These are phyloP conservation scores for Idris sp. DNA, from an alignment of 1,140 invertebrate genomes.

Conservation along the genomic window DNA sequence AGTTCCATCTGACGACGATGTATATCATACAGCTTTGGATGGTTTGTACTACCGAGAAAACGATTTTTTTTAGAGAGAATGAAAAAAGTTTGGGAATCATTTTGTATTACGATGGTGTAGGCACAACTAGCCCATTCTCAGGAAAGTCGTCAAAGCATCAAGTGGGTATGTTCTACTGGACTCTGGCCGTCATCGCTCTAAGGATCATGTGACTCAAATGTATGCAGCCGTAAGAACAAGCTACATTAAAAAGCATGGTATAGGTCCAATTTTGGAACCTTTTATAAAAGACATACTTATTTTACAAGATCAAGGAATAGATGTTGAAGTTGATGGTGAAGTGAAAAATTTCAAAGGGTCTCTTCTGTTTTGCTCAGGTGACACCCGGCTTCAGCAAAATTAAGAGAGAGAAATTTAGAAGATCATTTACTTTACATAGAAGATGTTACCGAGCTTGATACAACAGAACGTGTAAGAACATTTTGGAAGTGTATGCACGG, in stretches of 20 bases:
- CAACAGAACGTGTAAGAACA: slow-evolving; percentile 2
- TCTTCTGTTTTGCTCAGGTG: slow-evolving; percentile 51
- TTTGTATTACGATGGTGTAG: slow-evolving; percentile 46
- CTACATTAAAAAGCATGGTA: slow-evolving; percentile 23
- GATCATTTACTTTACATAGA: slow-evolving; percentile 19
- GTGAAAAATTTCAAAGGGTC: slow-evolving; percentile 46
- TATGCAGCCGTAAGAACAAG: slow-evolving; percentile 16
- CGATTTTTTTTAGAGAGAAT: slow-evolving; percentile 22
- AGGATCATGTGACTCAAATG: slow-evolving; percentile 10
- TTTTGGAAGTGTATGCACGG: slow-evolving; percentile 38
- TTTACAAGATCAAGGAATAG: slow-evolving; percentile 36
- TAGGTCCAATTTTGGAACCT: slow-evolving; percentile 5
- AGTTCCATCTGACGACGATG: too few relatives aligned
- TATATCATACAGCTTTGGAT: too few relatives aligned
- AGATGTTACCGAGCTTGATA: slow-evolving; percentile 16
- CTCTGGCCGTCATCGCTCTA: slow-evolving; percentile 23
- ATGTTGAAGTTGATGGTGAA: slow-evolving; percentile 9
- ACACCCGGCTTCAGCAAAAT: slow-evolving; percentile 52
- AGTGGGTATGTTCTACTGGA: slow-evolving; percentile 38
- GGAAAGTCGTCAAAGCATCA: slow-evolving; percentile 16
- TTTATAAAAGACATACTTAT: slow-evolving; percentile 19
- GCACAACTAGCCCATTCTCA: slow-evolving; percentile 17
- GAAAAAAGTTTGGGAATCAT: slow-evolving; percentile 49
- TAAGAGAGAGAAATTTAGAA: slow-evolving; percentile 15
- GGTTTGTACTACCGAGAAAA: slow-evolving; percentile 39